Base-by-base conservation (phyloP, 2,113 vertebrate genomes). In the Prunella himalayana region DNA sequence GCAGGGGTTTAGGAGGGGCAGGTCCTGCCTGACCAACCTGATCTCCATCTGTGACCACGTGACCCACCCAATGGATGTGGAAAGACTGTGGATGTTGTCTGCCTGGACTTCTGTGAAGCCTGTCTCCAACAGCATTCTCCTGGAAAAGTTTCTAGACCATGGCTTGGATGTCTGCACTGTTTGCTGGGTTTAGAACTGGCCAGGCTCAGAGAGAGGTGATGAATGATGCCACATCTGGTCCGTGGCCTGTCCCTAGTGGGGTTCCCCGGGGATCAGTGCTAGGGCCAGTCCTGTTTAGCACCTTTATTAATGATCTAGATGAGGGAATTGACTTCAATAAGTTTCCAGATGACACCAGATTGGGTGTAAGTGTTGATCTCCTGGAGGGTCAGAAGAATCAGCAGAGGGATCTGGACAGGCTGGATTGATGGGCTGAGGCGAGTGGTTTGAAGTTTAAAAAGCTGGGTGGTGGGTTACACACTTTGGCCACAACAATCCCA, bases 321-420 rank as follows among this genome's bases (percentile, higher is more conserved):
- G 30, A 57, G 16, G 10, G 19, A 30, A 42, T 16, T 16, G 5
- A 49, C 24, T 47, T 50, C 51, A 35, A 9, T 54, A 21, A 45
- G 23, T 66, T 49, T 20, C 8, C 51, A 49, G 30, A 65, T 0
- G 0, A 30, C 13, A 25, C 10, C 10, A 31, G n/a, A 19, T 3
- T 66, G 20, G 5, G 2, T 50, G 20, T 14, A 17, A 73, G 23
- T 35, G 30, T 86, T 35, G 44, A 50, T 50, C 21, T 59, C 21
- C 37, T 66, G 25, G 25, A 37, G 9, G 11, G 37, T 25, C 45
- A 49, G 5, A 59, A 68, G 25, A 20, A 35, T 50, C 37, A 76
- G 37, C 16, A 59, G 13, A 57, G 11, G 18, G 21, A 42, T 59
- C 17, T 59, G 21, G 31, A 37, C 13, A 44, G 21, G 13, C 10